These are phyloP conservation scores for Phoeniculus purpureus DNA, from an alignment of 2,797 vertebrate species.

Conservation along the genomic window DNA sequence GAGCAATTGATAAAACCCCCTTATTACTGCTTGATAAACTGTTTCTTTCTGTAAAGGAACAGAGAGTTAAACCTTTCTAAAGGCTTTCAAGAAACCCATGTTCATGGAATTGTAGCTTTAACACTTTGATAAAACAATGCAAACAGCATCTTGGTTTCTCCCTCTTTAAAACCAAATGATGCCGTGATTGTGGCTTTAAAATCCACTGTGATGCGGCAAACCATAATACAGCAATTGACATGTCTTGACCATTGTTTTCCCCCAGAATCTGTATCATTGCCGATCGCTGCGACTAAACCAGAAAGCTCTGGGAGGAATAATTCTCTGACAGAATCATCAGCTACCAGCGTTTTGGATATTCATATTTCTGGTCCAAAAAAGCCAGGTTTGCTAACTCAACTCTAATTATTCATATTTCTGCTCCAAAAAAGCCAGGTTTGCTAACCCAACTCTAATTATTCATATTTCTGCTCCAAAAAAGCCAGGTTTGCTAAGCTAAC, in stretches of 20 bases:
- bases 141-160: neutral
- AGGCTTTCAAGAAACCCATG: neutral
- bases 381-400: conserved; percentile 29
- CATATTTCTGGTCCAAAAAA: conserved; percentile 13
- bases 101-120: neutral
- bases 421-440: conserved; percentile 45
- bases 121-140: neutral
- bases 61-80: neutral
- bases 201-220: neutral
- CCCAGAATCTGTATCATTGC: neutral
- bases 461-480: conserved; percentile 13
- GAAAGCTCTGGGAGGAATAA: conserved; percentile 22
- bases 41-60: neutral
- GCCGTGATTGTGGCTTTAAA: neutral
- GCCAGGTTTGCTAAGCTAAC: conserved; percentile 29
- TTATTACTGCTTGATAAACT: neutral
- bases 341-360: neutral
- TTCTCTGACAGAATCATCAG: conserved; percentile 11
- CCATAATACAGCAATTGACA: neutral
- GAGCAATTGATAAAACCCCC: neutral
- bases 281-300: neutral
- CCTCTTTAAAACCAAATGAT: neutral
- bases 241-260: neutral
- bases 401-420: neutral
- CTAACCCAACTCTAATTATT: neutral